Conservation (phyloP, 2,797 vertebrate species). For the Sphaeramia orbicularis region DNA sequence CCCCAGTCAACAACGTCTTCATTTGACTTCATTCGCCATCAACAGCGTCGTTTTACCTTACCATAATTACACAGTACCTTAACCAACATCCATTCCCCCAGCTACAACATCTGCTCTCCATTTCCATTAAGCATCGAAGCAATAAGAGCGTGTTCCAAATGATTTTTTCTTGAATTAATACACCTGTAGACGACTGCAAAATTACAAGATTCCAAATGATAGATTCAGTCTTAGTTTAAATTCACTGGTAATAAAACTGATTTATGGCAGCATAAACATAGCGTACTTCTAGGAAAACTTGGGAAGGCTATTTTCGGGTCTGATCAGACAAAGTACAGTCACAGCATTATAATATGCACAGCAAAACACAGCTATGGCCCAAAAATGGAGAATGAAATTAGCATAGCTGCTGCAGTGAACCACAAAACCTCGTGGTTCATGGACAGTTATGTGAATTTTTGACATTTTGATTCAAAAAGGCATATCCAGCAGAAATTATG, state of each 20-base stretch:
- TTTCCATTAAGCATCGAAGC: constrained; percentile 44
- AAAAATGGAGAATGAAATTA: constrained; percentile 39
- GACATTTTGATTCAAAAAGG: constrained; percentile 8
- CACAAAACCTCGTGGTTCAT: constrained; percentile 10
- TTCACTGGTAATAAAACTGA: background rate
- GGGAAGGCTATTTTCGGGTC: constrained; percentile 7
- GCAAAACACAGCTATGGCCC: constrained; percentile 22
- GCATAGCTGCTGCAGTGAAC: constrained; percentile 29
- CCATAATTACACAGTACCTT: constrained; percentile 70
- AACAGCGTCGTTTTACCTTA: constrained; percentile 63
- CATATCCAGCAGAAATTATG: background rate
- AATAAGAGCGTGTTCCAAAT: constrained; percentile 30
- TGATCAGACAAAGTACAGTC: constrained; percentile 34
- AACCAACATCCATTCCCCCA: constrained; percentile 48
- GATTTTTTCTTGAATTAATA: constrained; percentile 6
- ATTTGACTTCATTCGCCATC: constrained; percentile 66
- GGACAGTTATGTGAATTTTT: constrained; percentile 14
- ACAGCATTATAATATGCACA: constrained; percentile 26
- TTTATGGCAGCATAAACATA: constrained; percentile 22
- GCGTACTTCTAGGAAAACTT: constrained; percentile 9
- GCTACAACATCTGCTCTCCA: constrained; percentile 61
- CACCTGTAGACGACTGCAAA: background rate
- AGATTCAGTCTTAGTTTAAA: constrained; percentile 3
- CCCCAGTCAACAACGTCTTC: constrained; percentile 63
- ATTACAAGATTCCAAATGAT: background rate